A percentile compares a stretch with the other conserved stretches of the same genome.
Conservation (phyloP, 1,140 invertebrate species). For the Steinernema feltiae region DNA sequence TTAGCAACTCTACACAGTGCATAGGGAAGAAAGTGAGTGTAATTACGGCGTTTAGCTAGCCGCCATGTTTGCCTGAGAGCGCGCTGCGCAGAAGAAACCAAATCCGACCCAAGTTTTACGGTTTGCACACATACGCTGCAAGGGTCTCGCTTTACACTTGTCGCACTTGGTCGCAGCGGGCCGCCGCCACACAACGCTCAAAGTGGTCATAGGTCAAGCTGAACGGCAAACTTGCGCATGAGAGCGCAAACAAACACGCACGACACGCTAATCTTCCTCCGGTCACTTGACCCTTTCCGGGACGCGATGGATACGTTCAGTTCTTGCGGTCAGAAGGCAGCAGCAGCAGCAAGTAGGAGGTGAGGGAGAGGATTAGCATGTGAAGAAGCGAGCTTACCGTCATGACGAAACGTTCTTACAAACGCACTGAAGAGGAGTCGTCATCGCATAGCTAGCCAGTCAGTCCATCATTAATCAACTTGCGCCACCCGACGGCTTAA, state of each 20-base stretch:
- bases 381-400: too few relatives aligned
- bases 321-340: background rate
- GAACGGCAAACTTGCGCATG: slow-evolving; percentile 10
- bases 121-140: background rate
- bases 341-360: background rate
- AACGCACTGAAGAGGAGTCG: too few relatives aligned
- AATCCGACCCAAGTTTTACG: background rate
- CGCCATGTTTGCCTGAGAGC: too few relatives aligned
- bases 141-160: background rate
- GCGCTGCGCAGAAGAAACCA: too few relatives aligned
- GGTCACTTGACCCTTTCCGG: slow-evolving; percentile 2
- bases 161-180: slow-evolving; percentile 3
- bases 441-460: background rate
- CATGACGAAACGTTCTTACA: too few relatives aligned
- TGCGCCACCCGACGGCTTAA: slow-evolving; percentile 3
- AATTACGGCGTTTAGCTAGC: too few relatives aligned
- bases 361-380: background rate
- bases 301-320: too few relatives aligned
- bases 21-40: too few relatives aligned
- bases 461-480: slow-evolving; percentile 11
- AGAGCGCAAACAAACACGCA: slow-evolving; percentile 10
- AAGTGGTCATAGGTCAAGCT: slow-evolving; percentile 6
- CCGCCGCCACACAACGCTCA: background rate
- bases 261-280: slow-evolving; percentile 4
- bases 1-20: too few relatives aligned